Conservation (phyloP, 2,113 vertebrate species). For the Barnardius zonarius region DNA sequence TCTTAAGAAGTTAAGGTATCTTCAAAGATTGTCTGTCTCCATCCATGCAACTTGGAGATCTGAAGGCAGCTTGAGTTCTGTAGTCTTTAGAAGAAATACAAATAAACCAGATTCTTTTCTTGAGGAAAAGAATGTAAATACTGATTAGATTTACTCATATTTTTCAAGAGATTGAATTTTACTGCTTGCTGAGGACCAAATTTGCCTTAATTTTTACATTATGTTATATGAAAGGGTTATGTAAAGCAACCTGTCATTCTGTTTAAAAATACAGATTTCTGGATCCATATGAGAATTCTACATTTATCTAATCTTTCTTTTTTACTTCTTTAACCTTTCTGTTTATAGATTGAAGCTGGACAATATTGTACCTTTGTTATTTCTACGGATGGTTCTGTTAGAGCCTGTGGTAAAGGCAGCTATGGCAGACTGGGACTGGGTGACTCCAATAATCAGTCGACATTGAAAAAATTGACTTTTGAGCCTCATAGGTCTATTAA, state of each 20-base stretch:
- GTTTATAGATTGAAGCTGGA: conserved; percentile 83
- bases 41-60: not conserved
- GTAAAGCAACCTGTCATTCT: not conserved
- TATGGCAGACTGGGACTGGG: conserved; percentile 84
- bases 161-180: not conserved
- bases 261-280: not conserved
- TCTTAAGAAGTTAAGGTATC: not conserved
- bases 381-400: conserved; percentile 84
- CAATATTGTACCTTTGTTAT: conserved; percentile 88
- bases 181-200: not conserved
- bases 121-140: not conserved
- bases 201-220: not conserved
- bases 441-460: conserved; percentile 87
- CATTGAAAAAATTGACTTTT: conserved; percentile 86
- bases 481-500: conserved; percentile 86
- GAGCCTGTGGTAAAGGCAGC: conserved; percentile 87
- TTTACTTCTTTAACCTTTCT: not conserved
- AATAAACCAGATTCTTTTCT: not conserved
- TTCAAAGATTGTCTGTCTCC: not conserved
- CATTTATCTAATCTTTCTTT: not conserved
- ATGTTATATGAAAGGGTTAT: not conserved
- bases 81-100: not conserved
- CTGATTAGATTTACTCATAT: not conserved
- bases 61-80: not conserved
- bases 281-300: not conserved